Base-by-base conservation (phyloP, 2,113 vertebrate species). In the Lamprologus tigripictilis region DNA sequence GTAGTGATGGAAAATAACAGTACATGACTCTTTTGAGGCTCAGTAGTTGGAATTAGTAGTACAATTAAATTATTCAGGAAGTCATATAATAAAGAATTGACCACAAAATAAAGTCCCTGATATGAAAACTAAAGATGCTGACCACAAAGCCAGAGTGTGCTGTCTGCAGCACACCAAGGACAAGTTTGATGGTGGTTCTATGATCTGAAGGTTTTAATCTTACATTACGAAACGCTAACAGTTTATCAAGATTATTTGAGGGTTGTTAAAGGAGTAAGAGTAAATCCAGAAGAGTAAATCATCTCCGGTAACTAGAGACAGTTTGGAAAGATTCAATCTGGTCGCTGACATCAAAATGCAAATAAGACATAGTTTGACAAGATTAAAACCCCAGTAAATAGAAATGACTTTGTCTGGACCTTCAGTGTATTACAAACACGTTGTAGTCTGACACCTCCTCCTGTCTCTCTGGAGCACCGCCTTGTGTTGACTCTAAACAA, bases 401-500 rank as follows among this genome's bases (percentile, higher is more conserved):
- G 49, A 80, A 81, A 85, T 85, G 92, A 94, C 91, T 91, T 93
- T 93, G 90, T 86, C 45, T 86, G 86, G 91, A 92, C 91, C 86
- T 93, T 94, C 83, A 79, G 90, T 83, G 87, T 82, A 79, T 42
- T 55, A 84, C 53, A 88, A 83, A 87, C 80, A 63, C 45, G 17
- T 85, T 80, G 87, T 66, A 58, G 83, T 88, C 57, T 89, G 91
- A 93, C 92, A 91, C 90, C 57, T 88, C 86, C 84, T 49, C 88
- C 82, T 45, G 14, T 88, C 89, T 91, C 82, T 85, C 63, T 68
- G 90, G 66, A 90, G 92, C 88, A 90, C 82, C 28, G 90, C 89
- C 92, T 94, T 89, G 92, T 95, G 93, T 95, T 94, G 91, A 88
- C 84, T 92, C 92, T 84, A 95, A 94, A 94, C 94, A 96, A 92